A percentile compares a stretch with the other conserved stretches of the same genome.
phyloP scores from a whole-genome alignment of 1,140 invertebrate genomes.

The Carcinoscorpius rotundicauda region DNA sequence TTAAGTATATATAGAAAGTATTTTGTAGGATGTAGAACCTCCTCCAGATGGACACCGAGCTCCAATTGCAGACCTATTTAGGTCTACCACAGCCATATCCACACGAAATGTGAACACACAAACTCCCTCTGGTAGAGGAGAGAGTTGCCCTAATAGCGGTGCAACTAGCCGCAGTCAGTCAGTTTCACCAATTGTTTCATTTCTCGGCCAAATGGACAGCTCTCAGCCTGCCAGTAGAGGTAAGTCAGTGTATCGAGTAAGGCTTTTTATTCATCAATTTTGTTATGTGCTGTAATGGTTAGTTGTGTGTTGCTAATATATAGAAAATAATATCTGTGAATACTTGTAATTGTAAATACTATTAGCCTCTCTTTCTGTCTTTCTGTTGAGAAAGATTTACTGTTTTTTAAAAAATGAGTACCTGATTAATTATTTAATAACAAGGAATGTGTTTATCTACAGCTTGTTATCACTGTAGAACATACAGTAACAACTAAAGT shows the following conservation, averaged over 20 bases:
- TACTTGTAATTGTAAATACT: no score
- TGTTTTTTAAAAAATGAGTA: no score
- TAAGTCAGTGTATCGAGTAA: neutral
- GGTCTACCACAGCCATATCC: conserved; percentile 31
- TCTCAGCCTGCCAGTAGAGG: conserved; percentile 43
- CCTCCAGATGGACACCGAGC: conserved; percentile 72
- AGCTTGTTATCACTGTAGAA: no score
- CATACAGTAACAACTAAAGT: no score
- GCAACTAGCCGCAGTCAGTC: conserved; percentile 27
- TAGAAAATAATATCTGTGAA: no score
- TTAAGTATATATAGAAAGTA: neutral
- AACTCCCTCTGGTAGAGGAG: conserved; percentile 49
- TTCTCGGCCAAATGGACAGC: conserved; percentile 42
- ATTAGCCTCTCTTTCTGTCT: no score
- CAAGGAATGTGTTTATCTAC: no score
- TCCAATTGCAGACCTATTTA: conserved; percentile 60
- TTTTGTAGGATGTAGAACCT: conserved; percentile 32
- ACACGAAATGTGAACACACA: conserved; percentile 66
- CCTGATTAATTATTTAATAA: no score
- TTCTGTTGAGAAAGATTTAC: no score
- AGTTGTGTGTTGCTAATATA: no score
- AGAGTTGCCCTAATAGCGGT: conserved; percentile 26
- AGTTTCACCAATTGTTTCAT: conserved; percentile 41
- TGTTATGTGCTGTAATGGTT: no score
- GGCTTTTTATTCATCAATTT: no score